phyloP scores from a whole-genome alignment of 2,113 vertebrate species.

The Mesocricetus auratus region DNA sequence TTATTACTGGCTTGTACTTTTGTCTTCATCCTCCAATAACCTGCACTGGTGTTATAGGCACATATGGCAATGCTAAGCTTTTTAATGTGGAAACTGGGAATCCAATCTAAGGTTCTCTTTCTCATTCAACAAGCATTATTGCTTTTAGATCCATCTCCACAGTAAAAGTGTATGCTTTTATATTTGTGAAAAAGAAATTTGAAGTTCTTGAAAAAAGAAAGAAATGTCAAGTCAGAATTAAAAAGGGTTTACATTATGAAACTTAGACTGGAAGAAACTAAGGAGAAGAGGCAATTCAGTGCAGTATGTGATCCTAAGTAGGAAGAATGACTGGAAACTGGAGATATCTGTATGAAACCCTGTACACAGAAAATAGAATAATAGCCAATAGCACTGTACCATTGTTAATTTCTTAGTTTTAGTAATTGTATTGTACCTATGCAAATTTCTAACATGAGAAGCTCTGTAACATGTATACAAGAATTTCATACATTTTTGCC shows the following conservation, averaged over 20 bases:
- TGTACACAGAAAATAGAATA: neutral
- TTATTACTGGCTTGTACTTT: neutral
- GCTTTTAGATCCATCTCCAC: neutral
- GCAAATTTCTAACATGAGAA: constrained; percentile 32
- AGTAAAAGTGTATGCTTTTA: neutral
- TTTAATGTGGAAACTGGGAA: neutral
- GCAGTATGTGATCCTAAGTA: neutral
- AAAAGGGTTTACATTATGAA: constrained; percentile 3
- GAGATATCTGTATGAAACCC: constrained; percentile 33
- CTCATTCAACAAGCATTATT: neutral
- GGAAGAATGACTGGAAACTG: neutral
- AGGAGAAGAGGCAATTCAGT: neutral
- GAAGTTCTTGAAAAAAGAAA: neutral
- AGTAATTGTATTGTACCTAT: neutral
- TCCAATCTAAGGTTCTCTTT: neutral
- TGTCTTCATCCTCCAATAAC: neutral
- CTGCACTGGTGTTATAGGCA: neutral
- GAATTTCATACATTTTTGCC: neutral
- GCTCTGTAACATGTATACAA: neutral
- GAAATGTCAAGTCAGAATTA: neutral
- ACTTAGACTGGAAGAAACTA: neutral
- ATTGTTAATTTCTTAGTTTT: constrained; percentile 40
- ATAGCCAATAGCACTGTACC: neutral
- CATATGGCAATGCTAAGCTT: neutral
- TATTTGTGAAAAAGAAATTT: neutral